Conservation (phyloP, 2,888 invertebrate genomes). For the Drosophila anomelani region DNA sequence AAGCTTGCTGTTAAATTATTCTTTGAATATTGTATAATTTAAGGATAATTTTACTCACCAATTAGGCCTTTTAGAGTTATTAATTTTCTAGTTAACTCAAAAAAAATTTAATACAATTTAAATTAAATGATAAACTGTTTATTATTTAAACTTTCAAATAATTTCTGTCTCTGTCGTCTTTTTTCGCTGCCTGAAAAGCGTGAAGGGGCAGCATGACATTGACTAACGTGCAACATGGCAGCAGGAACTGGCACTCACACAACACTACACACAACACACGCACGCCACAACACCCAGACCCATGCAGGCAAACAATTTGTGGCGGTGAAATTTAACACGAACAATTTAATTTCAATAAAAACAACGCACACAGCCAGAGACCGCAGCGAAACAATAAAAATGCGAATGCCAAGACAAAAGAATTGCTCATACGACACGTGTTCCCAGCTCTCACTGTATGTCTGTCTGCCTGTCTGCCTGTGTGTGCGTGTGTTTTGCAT, state of each 20-base stretch:
- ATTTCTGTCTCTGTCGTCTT: slow-evolving; percentile 1
- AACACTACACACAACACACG: slow-evolving; percentile 16
- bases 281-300: slow-evolving; percentile 9
- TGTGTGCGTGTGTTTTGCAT: slow-evolving; percentile 2
- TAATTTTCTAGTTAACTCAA: too few species aligned
- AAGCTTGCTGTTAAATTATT: background rate
- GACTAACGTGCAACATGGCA: slow-evolving; percentile 42
- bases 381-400: slow-evolving; percentile 29
- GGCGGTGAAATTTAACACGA: slow-evolving; percentile 71
- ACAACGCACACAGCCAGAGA: slow-evolving; percentile 46
- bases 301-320: slow-evolving; percentile 53
- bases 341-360: slow-evolving; percentile 79
- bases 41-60: background rate
- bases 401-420: slow-evolving; percentile 31
- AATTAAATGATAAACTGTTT: background rate
- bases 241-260: slow-evolving; percentile 40
- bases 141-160: background rate
- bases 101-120: background rate
- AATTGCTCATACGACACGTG: slow-evolving; percentile 54
- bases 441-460: slow-evolving; percentile 6
- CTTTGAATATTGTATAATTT: background rate
- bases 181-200: background rate
- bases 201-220: slow-evolving; percentile 31
- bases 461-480: background rate
- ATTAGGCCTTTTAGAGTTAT: background rate